phyloP scores from a whole-genome alignment of 37 sponge, comb jelly and placozoan genomes.

The Ephydatia muelleri region DNA sequence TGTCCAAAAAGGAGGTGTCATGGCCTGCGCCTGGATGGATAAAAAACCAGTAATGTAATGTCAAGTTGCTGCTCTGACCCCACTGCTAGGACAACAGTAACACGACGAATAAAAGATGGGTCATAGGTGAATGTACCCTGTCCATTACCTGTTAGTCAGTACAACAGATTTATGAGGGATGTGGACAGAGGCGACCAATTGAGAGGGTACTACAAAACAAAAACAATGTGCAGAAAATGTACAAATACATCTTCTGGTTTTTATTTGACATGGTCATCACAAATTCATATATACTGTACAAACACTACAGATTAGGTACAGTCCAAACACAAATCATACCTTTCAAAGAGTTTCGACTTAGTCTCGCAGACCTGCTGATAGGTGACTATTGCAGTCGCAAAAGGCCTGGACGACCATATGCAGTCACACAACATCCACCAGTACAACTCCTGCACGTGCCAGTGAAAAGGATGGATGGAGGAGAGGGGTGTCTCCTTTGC shows the following conservation, averaged over 20 bases:
- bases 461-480: too few species aligned
- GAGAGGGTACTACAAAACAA: conserved; percentile 27
- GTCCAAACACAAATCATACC: background rate
- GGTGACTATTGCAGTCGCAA: too few species aligned
- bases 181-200: conserved; percentile 40
- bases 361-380: too few species aligned
- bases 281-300: conserved; percentile 27
- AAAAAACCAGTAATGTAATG: conserved; percentile 14
- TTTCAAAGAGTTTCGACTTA: too few species aligned
- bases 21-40: conserved; percentile 34
- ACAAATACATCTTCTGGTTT: too few species aligned
- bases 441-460: too few species aligned
- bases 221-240: too few species aligned
- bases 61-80: conserved; percentile 19
- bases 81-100: background rate
- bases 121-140: conserved; percentile 14
- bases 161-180: conserved; percentile 35
- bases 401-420: too few species aligned
- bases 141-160: conserved; percentile 13
- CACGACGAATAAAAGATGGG: conserved; percentile 20
- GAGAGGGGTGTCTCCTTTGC: too few species aligned
- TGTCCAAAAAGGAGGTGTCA: conserved; percentile 33
- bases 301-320: conserved; percentile 23
- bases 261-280: too few species aligned
- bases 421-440: too few species aligned